phyloP scores from a whole-genome alignment of 2,113 vertebrate genomes.

The Actenoides hombroni region DNA sequence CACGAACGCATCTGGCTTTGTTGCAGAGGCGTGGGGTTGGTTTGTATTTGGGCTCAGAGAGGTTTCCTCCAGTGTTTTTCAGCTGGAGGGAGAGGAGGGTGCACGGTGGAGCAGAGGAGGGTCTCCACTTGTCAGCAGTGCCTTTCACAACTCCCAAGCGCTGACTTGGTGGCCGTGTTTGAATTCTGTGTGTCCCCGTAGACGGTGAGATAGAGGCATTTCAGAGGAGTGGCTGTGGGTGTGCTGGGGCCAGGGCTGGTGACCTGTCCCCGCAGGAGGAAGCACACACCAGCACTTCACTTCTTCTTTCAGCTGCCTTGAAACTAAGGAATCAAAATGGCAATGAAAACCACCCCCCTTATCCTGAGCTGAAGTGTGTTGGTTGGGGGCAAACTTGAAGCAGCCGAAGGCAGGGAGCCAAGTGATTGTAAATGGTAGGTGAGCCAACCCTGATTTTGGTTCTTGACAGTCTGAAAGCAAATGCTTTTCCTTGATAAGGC shows the following conservation, averaged over 20 bases:
- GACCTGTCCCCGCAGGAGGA: accelerated
- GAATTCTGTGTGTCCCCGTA: accelerated
- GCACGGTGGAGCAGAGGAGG: accelerated
- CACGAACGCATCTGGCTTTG: not conserved
- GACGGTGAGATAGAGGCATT: accelerated
- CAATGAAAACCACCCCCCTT: not conserved
- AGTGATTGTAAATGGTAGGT: not conserved
- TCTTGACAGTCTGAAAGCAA: not conserved
- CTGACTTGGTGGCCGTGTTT: accelerated
- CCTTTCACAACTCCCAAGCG: accelerated
- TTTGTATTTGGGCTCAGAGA: accelerated
- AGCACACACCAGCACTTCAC: not conserved
- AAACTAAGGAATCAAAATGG: not conserved
- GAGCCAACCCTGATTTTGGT: not conserved
- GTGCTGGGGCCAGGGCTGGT: not conserved
- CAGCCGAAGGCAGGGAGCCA: not conserved
- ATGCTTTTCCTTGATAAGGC: not conserved
- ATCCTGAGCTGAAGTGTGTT: not conserved
- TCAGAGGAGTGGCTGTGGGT: accelerated
- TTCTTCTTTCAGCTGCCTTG: not conserved
- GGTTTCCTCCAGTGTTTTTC: not conserved
- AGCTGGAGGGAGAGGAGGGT: not conserved
- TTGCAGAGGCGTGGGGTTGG: accelerated
- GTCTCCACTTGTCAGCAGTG: accelerated
- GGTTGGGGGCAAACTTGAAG: not conserved